phyloP scores from a whole-genome alignment of 2,797 vertebrate species.

The Pagetopsis macropterus region DNA sequence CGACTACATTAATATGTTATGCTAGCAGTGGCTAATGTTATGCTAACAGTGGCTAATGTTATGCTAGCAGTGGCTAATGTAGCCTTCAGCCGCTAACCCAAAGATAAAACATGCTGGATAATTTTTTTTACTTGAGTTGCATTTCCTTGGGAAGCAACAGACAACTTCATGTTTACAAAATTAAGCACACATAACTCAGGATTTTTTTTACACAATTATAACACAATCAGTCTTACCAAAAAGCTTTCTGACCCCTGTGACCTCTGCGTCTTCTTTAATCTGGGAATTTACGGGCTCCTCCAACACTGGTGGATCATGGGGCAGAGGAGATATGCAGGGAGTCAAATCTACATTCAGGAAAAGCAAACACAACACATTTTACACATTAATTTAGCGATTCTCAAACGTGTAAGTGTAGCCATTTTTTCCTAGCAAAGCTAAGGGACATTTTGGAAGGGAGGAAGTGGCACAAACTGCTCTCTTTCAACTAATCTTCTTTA shows the following conservation, averaged over 20 bases:
- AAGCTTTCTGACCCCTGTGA: constrained; percentile 80
- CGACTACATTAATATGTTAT: no score
- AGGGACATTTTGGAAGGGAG: no score
- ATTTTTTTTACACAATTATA: background rate
- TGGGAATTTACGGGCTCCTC: constrained; percentile 85
- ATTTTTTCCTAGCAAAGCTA: background rate
- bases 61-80: no score
- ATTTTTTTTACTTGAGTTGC: no score
- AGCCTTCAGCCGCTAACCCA: no score
- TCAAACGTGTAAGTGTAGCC: background rate
- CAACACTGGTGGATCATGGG: constrained; percentile 84
- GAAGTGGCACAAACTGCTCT: background rate
- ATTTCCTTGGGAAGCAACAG: background rate
- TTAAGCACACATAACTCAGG: no score
- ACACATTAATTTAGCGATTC: background rate
- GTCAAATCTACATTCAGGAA: constrained; percentile 87
- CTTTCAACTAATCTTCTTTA: background rate
- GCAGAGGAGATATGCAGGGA: constrained; percentile 92
- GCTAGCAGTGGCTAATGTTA: no score
- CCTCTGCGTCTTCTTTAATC: constrained; percentile 86
- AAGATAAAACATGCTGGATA: background rate
- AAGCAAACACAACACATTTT: constrained; percentile 9
- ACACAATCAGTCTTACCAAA: constrained; percentile 82
- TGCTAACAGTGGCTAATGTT: no score
- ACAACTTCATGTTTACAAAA: background rate